Evolutionary conservation across 1,140 invertebrate genomes (phyloP), one percentile per base, ranked within the genome.

Genomic region (Lepidurus apus): DNA sequence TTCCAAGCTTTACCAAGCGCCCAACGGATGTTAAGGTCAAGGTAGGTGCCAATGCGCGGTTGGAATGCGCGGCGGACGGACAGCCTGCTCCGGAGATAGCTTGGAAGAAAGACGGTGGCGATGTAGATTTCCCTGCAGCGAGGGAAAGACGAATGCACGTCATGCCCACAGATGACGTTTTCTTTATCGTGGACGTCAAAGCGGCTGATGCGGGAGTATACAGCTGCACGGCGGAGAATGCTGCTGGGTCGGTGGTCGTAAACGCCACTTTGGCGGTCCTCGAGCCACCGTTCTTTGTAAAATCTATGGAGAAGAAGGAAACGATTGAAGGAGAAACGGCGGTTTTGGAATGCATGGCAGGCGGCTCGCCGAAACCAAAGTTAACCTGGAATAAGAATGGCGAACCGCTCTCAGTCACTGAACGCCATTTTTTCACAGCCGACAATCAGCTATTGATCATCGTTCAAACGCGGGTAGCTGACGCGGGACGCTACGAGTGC

Each of bases 71-170:
- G 1, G 96, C 96, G 11, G 89, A 89, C 78, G 97, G 96, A 1
- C 91, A 94, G 81, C 96, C 96, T 0, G 85, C 88, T 42, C 96
- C 96, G 44, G 91, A 95, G 85, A 95, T 97, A 80, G 91, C 93
- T 0, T 95, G 96, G 91, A 92, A 95, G 82, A 98, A 98, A 85
- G 95, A 97, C 87, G 94, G 93, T n/a, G 94, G 93, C 0, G 93
- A 93, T 84, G 53, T 65, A 13, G 93, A 97, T 85, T 98, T 99
- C 85, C 96, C 96, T 10, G 96, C 97, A 9, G 96, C 96, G 17
- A 88, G 92, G 78, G 96, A 98, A 84, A 89, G 96, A 73, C 87
- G 97, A 34, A 93, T 99, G 91, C 92, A 95, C 84, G 93, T 97
- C 45, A 95, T 95, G 89, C 92, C 93, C 1, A 91, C 90, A 34